Evolutionary conservation across 1,140 invertebrate species (phyloP).

Genomic region (Marisa cornuarietis): DNA sequence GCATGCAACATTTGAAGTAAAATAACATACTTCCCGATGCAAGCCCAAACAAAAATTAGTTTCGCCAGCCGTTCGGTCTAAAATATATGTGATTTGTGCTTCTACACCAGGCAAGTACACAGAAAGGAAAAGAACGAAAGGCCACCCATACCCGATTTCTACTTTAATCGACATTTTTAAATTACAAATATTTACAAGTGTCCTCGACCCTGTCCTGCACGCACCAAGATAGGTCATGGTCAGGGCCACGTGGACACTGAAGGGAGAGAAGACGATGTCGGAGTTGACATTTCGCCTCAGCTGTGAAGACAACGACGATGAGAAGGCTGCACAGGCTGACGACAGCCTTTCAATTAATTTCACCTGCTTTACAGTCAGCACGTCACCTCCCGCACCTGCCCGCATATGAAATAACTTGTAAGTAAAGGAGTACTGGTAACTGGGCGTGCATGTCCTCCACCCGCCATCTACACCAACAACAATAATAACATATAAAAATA

Average conservation of each 20-base stretch:
- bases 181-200: too few relatives aligned
- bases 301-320: constrained; percentile 2
- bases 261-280: constrained; percentile 18
- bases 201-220: not conserved
- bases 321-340: constrained; percentile 5
- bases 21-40: too few relatives aligned
- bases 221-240: constrained; percentile 23
- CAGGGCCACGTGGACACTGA: constrained; percentile 21
- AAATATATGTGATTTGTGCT: too few relatives aligned
- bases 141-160: too few relatives aligned
- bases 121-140: too few relatives aligned
- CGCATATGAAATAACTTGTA: not conserved
- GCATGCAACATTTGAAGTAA: too few relatives aligned
- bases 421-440: not conserved
- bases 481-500: not conserved
- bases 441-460: not conserved
- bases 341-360: constrained; percentile 1
- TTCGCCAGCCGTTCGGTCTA: too few relatives aligned
- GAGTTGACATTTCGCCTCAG: not conserved
- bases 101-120: too few relatives aligned
- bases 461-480: not conserved
- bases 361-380: not conserved
- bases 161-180: too few relatives aligned
- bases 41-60: too few relatives aligned
- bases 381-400: too few relatives aligned